Base-by-base conservation (phyloP, 2,797 vertebrate species). In the Sciurus carolinensis region DNA sequence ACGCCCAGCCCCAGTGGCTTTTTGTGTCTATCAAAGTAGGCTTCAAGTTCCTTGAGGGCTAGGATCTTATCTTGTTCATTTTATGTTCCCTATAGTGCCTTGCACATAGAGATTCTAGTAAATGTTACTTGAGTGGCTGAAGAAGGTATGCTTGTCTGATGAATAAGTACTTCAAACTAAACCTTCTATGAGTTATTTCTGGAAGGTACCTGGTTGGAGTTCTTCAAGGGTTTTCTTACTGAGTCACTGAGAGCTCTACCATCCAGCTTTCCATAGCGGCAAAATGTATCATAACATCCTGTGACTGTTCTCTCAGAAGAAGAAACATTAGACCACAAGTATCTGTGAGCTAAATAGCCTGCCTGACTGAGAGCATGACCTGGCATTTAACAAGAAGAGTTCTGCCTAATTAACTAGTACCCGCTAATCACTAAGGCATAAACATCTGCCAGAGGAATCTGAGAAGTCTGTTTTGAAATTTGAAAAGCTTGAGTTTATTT, bases 401-500 rank as follows among this genome's bases (percentile, higher is more conserved):
- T 95, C 85, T 91, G 89, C 81, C 75, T 92, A 95, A 85, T 94
- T 84, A 96, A 79, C 26, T 93, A 75, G 62, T 39, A 67, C 2
- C 5, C 28, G 26, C 75, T 95, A 67, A 94, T 95, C 77, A 96
- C 77, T 47, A 83, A 87, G 94, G 87, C 87, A 90, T 94, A 95
- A 91, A 87, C 47, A 97, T 94, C 82, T 97, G 94, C 81, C 67
- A 80, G 66, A 84, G 87, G 62, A 92, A 76, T 92, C 30, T 24
- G 77, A 83, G 79, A 47, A 30, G 33, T 90, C 59, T 84, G 39
- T 86, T 94, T 17, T 77, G 71, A 86, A 94, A 96, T 47, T 66
- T 67, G 83, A 95, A 95, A 96, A 95, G 69, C 85, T n/a, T 94
- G 83, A 93, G 87, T 76, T 91, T 94, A 87, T 92, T 97, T 17